A percentile compares a stretch with the other conserved stretches of the same genome.
Evolutionary conservation across 2,888 invertebrate genomes (phyloP).

Genomic region (Argynnis bischoffii): DNA sequence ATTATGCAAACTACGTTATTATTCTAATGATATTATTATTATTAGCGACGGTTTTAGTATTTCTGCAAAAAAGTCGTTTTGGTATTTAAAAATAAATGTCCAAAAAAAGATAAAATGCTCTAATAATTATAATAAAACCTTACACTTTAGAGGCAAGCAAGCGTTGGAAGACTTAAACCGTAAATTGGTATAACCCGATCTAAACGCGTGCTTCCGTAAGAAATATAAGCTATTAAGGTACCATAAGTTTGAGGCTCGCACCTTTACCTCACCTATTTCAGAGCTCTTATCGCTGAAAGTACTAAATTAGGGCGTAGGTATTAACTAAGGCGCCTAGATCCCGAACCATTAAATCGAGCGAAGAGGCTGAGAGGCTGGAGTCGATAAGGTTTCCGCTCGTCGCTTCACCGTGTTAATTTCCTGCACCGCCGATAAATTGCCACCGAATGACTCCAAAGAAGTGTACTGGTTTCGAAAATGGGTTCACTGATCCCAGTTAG

Average conservation of each 20-base stretch:
- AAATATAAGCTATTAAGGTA: slow-evolving; percentile 3
- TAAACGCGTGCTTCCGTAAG: neutral
- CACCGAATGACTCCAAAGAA: slow-evolving; percentile 3
- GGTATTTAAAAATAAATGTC: too few species aligned
- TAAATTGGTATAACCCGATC: neutral
- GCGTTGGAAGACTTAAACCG: neutral
- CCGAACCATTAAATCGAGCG: slow-evolving; percentile 14
- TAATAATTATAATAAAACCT: too few species aligned
- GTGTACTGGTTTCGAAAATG: slow-evolving; percentile 10
- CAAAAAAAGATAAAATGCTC: too few species aligned
- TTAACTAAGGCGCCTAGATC: slow-evolving; percentile 21
- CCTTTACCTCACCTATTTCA: slow-evolving; percentile 20
- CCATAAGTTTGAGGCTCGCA: slow-evolving; percentile 18
- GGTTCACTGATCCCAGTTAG: slow-evolving; percentile 18
- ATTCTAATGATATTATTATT: too few species aligned
- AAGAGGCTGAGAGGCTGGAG: neutral
- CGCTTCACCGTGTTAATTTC: slow-evolving; percentile 10
- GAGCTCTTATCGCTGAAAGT: slow-evolving; percentile 27
- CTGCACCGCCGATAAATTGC: slow-evolving; percentile 9
- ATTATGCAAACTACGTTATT: too few species aligned
- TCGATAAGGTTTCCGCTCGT: slow-evolving; percentile 22
- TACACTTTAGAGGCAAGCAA: too few species aligned
- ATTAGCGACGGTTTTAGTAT: too few species aligned
- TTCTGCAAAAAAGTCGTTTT: too few species aligned
- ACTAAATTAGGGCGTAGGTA: slow-evolving; percentile 30